These are phyloP conservation scores for Diaprepes abbreviatus DNA, from an alignment of 2,888 invertebrate genomes.

Conservation along the genomic window DNA sequence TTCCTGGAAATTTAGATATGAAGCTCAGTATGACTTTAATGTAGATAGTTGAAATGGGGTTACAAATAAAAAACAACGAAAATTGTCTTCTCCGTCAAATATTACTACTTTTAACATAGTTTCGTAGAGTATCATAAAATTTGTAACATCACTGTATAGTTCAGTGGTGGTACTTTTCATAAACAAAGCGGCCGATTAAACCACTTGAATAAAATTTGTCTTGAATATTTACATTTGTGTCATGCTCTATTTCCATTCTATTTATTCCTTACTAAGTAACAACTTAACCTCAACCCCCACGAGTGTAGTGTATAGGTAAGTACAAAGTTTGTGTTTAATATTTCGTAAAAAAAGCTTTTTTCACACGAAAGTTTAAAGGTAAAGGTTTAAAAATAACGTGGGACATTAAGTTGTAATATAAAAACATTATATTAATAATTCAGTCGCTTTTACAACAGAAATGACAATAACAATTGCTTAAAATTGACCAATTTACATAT, in stretches of 20 bases:
- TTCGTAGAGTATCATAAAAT: no score
- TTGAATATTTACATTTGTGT: not conserved
- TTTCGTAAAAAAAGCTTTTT: not conserved
- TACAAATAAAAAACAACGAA: no score
- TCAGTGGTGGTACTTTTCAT: no score
- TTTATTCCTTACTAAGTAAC: not conserved
- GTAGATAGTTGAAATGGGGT: no score
- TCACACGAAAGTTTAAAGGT: not conserved
- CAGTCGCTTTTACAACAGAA: constrained; percentile 20
- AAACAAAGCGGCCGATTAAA: no score
- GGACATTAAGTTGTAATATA: constrained; percentile 3
- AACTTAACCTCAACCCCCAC: not conserved
- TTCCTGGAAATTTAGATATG: no score
- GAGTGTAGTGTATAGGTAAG: not conserved
- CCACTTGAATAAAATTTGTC: no score
- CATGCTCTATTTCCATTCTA: not conserved
- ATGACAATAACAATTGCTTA: constrained; percentile 18
- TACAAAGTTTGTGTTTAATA: not conserved
- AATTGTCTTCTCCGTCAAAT: no score
- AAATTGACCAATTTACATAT: constrained; percentile 50
- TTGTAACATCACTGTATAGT: no score
- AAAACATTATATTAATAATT: constrained; percentile 20
- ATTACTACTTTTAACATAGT: no score
- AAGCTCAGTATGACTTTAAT: no score
- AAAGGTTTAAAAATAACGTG: constrained; percentile 1